Evolutionary conservation across 2,113 vertebrate genomes (phyloP).

Genomic region (Motacilla tschutschensis): DNA sequence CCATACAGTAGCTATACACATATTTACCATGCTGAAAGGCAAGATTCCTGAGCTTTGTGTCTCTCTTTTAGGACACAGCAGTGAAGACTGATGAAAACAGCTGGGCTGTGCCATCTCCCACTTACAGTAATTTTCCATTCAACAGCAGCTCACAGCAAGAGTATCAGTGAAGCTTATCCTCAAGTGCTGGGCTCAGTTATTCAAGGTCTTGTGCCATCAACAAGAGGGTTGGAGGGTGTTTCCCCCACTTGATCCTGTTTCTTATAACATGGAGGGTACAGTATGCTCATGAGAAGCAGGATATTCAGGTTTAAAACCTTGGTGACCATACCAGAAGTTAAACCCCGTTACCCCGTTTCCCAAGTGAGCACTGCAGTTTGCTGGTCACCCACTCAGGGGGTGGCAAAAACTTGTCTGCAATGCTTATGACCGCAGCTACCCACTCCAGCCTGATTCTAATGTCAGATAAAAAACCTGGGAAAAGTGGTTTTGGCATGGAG

Average conservation of each 20-base stretch:
- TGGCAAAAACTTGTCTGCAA: not conserved
- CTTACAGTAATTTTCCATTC: not conserved
- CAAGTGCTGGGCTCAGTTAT: not conserved
- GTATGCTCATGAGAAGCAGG: not conserved
- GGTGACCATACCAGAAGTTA: not conserved
- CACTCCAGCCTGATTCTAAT: not conserved
- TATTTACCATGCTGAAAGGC: not conserved
- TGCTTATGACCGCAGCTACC: not conserved
- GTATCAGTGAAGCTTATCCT: not conserved
- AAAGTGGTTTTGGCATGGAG: not conserved
- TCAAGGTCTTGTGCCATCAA: not conserved
- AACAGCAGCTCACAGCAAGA: not conserved
- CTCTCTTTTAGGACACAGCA: not conserved
- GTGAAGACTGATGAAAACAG: not conserved
- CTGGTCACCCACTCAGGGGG: not conserved
- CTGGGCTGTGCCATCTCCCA: not conserved
- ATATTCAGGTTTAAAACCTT: not conserved
- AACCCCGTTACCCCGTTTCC: not conserved
- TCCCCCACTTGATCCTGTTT: not conserved
- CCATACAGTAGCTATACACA: not conserved
- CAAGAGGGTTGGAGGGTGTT: not conserved
- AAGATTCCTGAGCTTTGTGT: not conserved
- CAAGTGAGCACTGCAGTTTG: rapidly evolving
- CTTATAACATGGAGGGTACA: not conserved
- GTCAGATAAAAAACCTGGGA: not conserved